phyloP scores from a whole-genome alignment of 64 coral and sea anemone genomes.

The Hydrozoanthus tunicans region DNA sequence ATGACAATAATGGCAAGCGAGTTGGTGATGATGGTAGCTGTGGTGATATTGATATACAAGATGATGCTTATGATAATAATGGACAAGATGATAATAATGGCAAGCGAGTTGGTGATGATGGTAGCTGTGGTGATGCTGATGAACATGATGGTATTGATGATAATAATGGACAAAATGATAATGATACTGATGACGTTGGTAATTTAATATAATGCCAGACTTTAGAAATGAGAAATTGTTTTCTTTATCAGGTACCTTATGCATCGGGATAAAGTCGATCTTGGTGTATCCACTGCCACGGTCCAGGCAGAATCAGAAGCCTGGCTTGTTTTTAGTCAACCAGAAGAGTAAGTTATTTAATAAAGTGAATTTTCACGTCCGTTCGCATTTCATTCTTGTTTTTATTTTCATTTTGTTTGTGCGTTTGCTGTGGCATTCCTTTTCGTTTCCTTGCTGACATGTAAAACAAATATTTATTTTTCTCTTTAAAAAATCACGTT shows the following conservation, averaged over 20 bases:
- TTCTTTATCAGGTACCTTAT: conserved; percentile 60
- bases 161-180: background rate
- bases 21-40: background rate
- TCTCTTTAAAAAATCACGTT: too few relatives aligned
- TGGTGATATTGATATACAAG: background rate
- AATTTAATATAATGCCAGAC: too few relatives aligned
- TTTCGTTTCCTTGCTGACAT: too few relatives aligned
- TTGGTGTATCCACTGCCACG: conserved; percentile 70
- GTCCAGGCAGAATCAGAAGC: conserved; percentile 86
- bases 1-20: background rate
- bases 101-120: background rate
- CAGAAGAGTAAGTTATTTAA: conserved; percentile 57
- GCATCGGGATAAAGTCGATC: conserved; percentile 75
- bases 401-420: too few relatives aligned
- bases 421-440: too few relatives aligned
- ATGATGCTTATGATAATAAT: background rate
- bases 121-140: background rate
- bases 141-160: background rate
- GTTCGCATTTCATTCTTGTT: too few relatives aligned
- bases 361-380: background rate
- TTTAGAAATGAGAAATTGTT: background rate
- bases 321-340: conserved; percentile 79
- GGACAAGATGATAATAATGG: background rate
- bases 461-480: too few relatives aligned
- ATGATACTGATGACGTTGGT: background rate